A percentile compares a stretch with the other conserved stretches of the same genome.
These are phyloP conservation scores for Dipodomys ordii DNA, from an alignment of 2,113 vertebrate species.

Conservation along the genomic window DNA sequence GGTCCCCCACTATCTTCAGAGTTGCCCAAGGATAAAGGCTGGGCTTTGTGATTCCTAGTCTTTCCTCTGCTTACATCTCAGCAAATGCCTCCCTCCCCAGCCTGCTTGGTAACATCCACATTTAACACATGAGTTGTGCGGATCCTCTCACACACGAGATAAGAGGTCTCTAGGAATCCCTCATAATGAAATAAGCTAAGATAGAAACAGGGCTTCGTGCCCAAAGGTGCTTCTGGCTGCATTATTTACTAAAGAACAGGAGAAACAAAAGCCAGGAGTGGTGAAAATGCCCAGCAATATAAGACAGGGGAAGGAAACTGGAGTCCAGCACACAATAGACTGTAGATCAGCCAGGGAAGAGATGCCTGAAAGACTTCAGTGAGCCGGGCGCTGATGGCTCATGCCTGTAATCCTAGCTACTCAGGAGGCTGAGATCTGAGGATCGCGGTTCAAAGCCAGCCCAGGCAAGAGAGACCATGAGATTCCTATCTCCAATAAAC, in stretches of 20 bases:
- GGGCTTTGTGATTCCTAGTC: background rate
- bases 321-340: background rate
- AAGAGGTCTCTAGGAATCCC: slow-evolving; percentile 54
- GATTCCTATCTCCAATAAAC: too few species aligned
- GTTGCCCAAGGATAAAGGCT: background rate
- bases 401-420: too few species aligned
- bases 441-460: too few species aligned
- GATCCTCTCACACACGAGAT: background rate
- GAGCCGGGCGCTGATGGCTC: too few species aligned
- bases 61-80: too few species aligned
- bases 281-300: background rate
- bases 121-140: background rate
- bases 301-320: background rate
- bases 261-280: background rate
- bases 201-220: background rate
- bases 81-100: too few species aligned
- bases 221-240: slow-evolving; percentile 3
- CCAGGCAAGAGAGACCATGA: too few species aligned
- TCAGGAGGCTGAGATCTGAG: too few species aligned
- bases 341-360: background rate
- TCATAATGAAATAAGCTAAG: slow-evolving; percentile 17
- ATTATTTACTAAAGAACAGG: slow-evolving; percentile 39
- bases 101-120: background rate
- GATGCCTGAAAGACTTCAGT: background rate
- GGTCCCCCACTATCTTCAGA: too few species aligned